phyloP scores from a whole-genome alignment of 2,113 vertebrate genomes.

The Dicerorhinus sumatrensis region DNA sequence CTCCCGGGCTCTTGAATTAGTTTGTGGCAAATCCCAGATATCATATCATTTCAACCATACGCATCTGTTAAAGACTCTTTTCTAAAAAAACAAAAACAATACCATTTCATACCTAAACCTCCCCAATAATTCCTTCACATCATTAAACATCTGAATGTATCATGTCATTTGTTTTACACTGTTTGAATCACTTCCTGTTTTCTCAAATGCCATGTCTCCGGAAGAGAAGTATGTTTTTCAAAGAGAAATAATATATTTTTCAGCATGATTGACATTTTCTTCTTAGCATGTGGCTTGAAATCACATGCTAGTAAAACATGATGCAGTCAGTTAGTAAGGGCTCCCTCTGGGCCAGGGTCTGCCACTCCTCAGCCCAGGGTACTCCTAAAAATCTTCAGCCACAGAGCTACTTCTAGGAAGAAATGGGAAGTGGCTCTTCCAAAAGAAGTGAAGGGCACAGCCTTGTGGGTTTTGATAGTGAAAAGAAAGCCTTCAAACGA shows the following conservation, averaged over 20 bases:
- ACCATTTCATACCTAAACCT: neutral
- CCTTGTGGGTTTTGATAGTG: neutral
- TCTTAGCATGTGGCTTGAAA: neutral
- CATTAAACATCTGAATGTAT: neutral
- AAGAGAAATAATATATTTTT: constrained; percentile 30
- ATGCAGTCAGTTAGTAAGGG: neutral
- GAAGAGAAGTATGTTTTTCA: neutral
- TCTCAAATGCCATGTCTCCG: constrained; percentile 31
- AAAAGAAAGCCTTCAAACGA: constrained; percentile 52
- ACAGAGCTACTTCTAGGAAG: neutral
- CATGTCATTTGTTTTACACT: neutral
- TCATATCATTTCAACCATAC: neutral
- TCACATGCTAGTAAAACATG: neutral
- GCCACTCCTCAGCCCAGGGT: neutral
- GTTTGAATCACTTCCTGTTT: neutral
- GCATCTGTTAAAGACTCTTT: neutral
- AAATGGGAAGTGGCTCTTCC: neutral
- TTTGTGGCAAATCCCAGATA: neutral
- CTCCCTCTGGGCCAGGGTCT: neutral
- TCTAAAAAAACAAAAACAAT: neutral
- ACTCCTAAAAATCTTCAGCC: neutral
- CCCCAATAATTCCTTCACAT: neutral
- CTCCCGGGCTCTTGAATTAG: neutral
- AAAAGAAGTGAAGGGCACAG: constrained; percentile 36
- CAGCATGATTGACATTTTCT: neutral